Evolutionary conservation across 2,888 invertebrate species (phyloP), one percentile per base, ranked within the genome.

Genomic region (Hypercompe scribonia): DNA sequence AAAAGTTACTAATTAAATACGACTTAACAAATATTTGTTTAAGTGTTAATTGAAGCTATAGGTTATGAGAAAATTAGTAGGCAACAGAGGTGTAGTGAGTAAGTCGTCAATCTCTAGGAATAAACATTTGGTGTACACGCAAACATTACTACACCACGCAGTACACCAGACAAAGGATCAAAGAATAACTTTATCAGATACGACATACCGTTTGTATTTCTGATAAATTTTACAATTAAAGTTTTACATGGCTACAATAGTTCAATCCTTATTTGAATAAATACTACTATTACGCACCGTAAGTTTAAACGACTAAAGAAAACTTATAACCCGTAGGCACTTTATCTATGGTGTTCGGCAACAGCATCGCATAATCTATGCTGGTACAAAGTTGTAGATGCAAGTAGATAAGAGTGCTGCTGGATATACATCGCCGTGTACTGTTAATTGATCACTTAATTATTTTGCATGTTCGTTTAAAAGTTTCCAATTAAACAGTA

Each of bases 381-480:
- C 81, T 78, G 75, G 80, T 85, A 90, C 89, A 88, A 87, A 87
- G 88, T 87, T 90, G 91, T 91, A 90, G 92, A 92, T 92, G 89
- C 80, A 74, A 81, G 80, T 71, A 84, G 93, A 92, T 93, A 93
- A 90, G 79, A 79, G 84, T 78, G 83, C 90, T 89, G 88, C 88
- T 90, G 87, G 89, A 89, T 90, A 90, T 86, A 89, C 89, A 88
- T 89, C 90, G 89, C 84, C 89, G 88, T 92, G 92, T 93, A 90
- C 88, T 83, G 91, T 93, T 94, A 95, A 95, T 95, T 94, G 93
- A 94, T 92, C 93, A 92, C 94, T 94, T 94, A 93, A 94, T 94
- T 94, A 94, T 94, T 94, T 94, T 90, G 93, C 93, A 90, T 94
- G 93, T 93, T 89, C 88, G 83, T 90, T 91, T 90, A 91, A 92